A percentile compares a stretch with the other conserved stretches of the same genome.
These are phyloP conservation scores for Diplazon laetatorius DNA, from an alignment of 2,888 invertebrate species.

Conservation along the genomic window DNA sequence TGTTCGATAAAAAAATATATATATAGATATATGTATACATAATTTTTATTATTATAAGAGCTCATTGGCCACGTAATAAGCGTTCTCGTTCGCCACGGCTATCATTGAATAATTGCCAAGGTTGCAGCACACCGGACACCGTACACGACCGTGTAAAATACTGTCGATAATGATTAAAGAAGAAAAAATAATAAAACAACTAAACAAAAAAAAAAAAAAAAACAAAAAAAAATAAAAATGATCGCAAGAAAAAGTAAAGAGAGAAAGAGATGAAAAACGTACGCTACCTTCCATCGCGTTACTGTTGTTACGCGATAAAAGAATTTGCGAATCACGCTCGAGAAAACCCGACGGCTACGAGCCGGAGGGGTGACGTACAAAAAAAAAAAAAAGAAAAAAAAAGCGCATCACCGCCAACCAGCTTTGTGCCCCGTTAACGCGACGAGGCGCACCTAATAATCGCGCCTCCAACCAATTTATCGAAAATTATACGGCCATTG, in stretches of 20 bases:
- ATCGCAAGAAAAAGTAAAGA: too few relatives aligned
- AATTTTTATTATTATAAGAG: background rate
- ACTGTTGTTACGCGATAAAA: constrained; percentile 34
- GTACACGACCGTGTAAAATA: constrained; percentile 18
- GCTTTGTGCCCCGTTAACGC: constrained; percentile 53
- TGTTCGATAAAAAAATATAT: too few relatives aligned
- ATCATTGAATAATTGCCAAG: constrained; percentile 58
- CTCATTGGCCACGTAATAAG: constrained; percentile 39
- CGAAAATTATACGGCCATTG: constrained; percentile 54
- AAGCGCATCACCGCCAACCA: constrained; percentile 29
- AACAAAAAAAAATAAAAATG: constrained; percentile 23
- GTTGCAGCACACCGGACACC: constrained; percentile 19
- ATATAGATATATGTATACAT: too few relatives aligned
- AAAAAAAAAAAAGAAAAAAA: too few relatives aligned
- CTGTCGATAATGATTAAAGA: constrained; percentile 31
- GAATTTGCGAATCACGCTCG: constrained; percentile 59
- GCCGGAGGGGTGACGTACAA: background rate
- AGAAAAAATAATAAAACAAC: constrained; percentile 9
- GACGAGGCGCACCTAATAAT: constrained; percentile 33
- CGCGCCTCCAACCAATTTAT: constrained; percentile 56
- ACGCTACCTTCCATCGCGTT: too few relatives aligned
- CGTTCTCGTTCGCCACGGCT: constrained; percentile 52
- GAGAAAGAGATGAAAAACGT: too few relatives aligned
- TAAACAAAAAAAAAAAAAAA: constrained; percentile 2
- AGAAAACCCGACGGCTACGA: constrained; percentile 24